Evolutionary conservation across 2,888 invertebrate genomes (phyloP).

Genomic region (Coelopa pilipes): DNA sequence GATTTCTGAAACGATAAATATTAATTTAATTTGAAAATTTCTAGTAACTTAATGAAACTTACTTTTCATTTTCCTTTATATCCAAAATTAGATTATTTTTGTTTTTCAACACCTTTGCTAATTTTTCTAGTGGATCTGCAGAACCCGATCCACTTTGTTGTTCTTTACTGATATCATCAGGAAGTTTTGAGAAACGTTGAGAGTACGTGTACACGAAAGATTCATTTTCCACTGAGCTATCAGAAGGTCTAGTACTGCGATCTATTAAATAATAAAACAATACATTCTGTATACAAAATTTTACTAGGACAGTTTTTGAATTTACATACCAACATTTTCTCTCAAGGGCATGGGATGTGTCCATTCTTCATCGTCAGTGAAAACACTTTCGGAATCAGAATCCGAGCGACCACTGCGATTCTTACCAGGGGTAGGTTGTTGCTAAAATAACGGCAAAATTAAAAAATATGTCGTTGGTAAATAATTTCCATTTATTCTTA

Average conservation of each 20-base stretch:
- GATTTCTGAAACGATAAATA: conserved; percentile 49
- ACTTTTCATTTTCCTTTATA: conserved; percentile 67
- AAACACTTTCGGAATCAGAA: conserved; percentile 76
- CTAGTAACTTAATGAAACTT: conserved; percentile 30
- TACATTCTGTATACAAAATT: neutral
- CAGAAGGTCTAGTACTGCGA: conserved; percentile 69
- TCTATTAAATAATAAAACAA: conserved; percentile 49
- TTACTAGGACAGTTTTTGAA: neutral
- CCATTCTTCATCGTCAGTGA: conserved; percentile 78
- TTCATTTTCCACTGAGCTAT: conserved; percentile 71
- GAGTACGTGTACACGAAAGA: conserved; percentile 70
- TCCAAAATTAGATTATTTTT: conserved; percentile 62
- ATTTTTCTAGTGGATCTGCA: conserved; percentile 49
- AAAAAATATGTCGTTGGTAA: neutral
- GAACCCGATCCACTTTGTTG: conserved; percentile 59
- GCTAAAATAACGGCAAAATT: conserved; percentile 56
- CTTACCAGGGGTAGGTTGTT: conserved; percentile 47
- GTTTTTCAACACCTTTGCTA: conserved; percentile 72
- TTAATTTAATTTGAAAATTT: neutral
- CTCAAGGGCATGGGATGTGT: conserved; percentile 68
- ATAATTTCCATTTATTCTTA: conserved; percentile 42
- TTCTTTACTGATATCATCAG: conserved; percentile 57
- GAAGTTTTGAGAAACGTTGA: conserved; percentile 71
- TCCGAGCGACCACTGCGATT: conserved; percentile 66
- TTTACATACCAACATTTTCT: conserved; percentile 61